phyloP scores from a whole-genome alignment of 1,140 invertebrate species.

The Eufriesea mexicana region DNA sequence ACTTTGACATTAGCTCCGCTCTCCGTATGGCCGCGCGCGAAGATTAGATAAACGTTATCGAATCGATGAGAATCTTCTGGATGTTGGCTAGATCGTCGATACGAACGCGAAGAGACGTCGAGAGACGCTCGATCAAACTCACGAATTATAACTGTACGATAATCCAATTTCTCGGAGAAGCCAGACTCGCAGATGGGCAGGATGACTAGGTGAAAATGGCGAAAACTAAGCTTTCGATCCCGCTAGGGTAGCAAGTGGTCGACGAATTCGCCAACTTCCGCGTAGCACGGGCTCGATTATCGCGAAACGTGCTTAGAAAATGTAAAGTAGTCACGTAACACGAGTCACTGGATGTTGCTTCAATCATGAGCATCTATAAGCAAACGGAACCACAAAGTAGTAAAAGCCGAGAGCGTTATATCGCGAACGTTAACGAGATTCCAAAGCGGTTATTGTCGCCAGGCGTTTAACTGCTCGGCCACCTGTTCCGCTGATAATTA shows the following conservation, averaged over 20 bases:
- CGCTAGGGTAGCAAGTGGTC: too few relatives aligned
- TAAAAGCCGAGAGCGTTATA: background rate
- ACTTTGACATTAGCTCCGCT: background rate
- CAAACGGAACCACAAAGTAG: background rate
- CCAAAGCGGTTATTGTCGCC: background rate
- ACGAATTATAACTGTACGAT: background rate
- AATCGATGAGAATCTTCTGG: too few relatives aligned
- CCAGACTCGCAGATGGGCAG: background rate
- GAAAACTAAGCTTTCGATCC: background rate
- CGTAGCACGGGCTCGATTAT: too few relatives aligned
- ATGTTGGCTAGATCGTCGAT: background rate
- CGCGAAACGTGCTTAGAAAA: background rate
- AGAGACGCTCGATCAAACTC: background rate
- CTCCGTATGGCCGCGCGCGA: background rate
- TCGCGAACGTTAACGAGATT: constrained; percentile 16
- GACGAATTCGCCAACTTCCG: background rate
- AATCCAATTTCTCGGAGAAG: background rate
- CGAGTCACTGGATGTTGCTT: background rate
- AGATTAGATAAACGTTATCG: background rate
- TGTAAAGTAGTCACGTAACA: background rate
- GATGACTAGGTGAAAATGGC: background rate
- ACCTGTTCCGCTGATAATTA: constrained; percentile 43
- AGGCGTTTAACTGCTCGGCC: constrained; percentile 10
- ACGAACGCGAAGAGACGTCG: background rate
- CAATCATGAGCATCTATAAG: background rate